phyloP scores from a whole-genome alignment of 2,797 vertebrate species.

The Falco rusticolus region DNA sequence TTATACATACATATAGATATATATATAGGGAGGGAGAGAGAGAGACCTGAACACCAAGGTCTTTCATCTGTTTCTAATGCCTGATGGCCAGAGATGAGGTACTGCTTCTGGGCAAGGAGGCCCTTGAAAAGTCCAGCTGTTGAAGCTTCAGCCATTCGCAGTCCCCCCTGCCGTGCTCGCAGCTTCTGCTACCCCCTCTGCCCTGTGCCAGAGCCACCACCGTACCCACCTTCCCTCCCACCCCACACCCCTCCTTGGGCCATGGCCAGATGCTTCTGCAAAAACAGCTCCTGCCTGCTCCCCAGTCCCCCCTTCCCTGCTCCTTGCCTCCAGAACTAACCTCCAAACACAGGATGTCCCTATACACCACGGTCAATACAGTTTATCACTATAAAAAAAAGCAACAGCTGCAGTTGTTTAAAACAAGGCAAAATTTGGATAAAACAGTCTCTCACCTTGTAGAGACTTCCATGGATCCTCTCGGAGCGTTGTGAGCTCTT shows the following conservation, averaged over 20 bases:
- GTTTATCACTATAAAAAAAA: neutral
- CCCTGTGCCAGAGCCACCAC: neutral
- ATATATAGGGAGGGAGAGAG: neutral
- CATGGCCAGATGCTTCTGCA: neutral
- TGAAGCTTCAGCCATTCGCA: neutral
- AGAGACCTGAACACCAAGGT: neutral
- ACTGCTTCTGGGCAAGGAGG: neutral
- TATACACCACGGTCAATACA: neutral
- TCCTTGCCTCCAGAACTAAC: neutral
- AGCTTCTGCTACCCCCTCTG: neutral
- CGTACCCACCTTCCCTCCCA: neutral
- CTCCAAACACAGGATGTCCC: neutral
- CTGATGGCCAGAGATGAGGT: neutral
- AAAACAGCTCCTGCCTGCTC: neutral
- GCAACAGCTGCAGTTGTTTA: neutral
- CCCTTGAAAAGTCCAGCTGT: neutral
- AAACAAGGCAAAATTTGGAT: neutral
- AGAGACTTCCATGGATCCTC: neutral
- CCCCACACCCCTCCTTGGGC: neutral
- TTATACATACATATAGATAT: too few species aligned
- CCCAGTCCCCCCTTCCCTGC: neutral
- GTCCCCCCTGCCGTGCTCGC: neutral
- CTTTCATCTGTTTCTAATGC: neutral
- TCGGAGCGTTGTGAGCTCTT: fast-evolving
- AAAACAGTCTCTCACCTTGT: neutral